Evolutionary conservation across 2,113 vertebrate species (phyloP), one percentile per base, ranked within the genome.

Genomic region (Halcyon malimbica): DNA sequence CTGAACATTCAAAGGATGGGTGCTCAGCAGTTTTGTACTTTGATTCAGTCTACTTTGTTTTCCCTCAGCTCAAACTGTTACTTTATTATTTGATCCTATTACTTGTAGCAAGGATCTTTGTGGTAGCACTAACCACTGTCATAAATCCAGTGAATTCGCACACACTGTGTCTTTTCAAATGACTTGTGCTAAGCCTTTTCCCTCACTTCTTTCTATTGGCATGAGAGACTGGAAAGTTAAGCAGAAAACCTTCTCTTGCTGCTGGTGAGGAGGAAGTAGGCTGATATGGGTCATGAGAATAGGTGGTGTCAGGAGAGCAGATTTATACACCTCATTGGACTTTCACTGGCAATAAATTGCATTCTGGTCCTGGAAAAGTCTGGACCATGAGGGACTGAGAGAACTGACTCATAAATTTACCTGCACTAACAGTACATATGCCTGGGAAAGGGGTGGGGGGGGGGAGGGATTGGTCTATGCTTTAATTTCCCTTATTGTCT

Each of bases 341-440:
- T 90, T 85, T 57, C 17, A 48, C 62, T 86, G 68, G 44, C 56
- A 56, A 44, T 95, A 95, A 89, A 94, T 92, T 93, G 51, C 44
- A 39, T 79, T 95, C 53, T 2, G 4, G 63, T 84, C 48, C 48
- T 77, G 73, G 64, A 63, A 78, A 92, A 86, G 50, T 53, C 78
- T 82, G 57, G 41, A 41, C 29, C 20, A 3, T 73, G 88, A 60
- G 78, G 48, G 53, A 70, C 57, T 48, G 50, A 81, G 83, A 65
- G 68, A 70, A 18, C 71, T 67, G 60, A 62, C 42, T 62, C 46
- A 31, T 93, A 94, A 20, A 28, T 94, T 75, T 92, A 53, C 29
- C 21, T 4, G 7, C 28, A 26, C 6, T 77, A 67, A 42, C 50
- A 75, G 65, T 76, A 67, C 3, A 4, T 56, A n/a, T 44, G 65